Evolutionary conservation across 2,113 vertebrate species (phyloP).

Genomic region (Ceratotherium simum): DNA sequence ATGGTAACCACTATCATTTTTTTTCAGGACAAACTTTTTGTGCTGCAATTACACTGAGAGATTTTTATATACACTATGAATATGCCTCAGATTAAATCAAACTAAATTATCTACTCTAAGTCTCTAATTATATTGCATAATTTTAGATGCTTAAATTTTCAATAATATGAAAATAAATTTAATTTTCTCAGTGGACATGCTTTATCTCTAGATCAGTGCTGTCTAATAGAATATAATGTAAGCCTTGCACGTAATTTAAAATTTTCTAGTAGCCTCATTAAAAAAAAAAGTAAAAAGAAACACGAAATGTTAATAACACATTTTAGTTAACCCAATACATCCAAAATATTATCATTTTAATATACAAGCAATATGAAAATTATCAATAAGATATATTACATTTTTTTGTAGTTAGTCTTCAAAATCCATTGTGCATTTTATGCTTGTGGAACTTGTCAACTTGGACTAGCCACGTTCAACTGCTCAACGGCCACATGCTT

Average conservation of each 20-base stretch:
- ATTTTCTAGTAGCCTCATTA: background rate
- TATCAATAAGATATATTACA: background rate
- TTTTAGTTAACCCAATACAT: background rate
- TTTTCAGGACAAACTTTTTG: background rate
- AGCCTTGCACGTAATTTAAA: background rate
- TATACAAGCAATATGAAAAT: background rate
- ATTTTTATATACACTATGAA: background rate
- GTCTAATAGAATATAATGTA: background rate
- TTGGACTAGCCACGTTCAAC: background rate
- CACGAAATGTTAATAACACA: background rate
- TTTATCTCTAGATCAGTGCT: background rate
- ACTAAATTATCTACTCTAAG: background rate
- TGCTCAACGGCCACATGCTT: background rate
- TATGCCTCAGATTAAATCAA: background rate
- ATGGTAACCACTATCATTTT: background rate
- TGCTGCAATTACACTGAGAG: background rate
- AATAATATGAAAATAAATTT: conserved; percentile 40
- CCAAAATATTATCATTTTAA: conserved; percentile 4
- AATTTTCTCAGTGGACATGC: background rate
- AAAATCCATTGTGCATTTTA: background rate
- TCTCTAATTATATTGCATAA: background rate
- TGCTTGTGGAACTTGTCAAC: background rate
- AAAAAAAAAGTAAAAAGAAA: background rate
- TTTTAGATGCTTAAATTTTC: conserved; percentile 48
- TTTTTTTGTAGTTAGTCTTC: background rate